phyloP scores from a whole-genome alignment of 2,113 vertebrate genomes.

The Malurus elegans region DNA sequence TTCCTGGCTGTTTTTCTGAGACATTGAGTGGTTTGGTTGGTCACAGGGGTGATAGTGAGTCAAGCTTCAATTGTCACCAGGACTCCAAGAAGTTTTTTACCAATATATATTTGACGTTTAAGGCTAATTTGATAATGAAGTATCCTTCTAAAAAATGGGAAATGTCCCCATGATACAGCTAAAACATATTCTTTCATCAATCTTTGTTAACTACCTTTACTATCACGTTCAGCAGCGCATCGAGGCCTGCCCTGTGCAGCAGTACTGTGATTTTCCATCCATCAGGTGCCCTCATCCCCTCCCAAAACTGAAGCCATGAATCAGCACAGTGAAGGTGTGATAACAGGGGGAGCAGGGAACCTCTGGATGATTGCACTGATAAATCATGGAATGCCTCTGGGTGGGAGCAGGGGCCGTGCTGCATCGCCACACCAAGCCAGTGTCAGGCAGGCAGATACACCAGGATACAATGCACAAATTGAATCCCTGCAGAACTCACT shows the following conservation, averaged over 20 bases:
- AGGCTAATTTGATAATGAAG: neutral
- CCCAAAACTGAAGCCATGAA: neutral
- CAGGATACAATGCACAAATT: neutral
- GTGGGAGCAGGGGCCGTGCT: neutral
- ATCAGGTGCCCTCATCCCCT: neutral
- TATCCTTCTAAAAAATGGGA: neutral
- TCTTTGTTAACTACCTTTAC: neutral
- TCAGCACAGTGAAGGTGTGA: neutral
- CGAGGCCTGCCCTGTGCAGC: neutral
- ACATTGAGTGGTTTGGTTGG: neutral
- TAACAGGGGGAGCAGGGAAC: neutral
- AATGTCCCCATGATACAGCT: fast-evolving
- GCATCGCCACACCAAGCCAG: neutral
- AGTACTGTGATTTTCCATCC: neutral
- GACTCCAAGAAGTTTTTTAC: neutral
- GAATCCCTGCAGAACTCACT: neutral
- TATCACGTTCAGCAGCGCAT: neutral
- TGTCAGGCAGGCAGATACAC: fast-evolving
- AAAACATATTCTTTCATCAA: neutral
- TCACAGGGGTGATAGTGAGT: neutral
- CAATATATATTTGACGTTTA: neutral
- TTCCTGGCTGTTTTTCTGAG: neutral
- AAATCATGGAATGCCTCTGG: neutral
- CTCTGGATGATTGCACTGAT: neutral
- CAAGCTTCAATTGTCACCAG: neutral